These are phyloP conservation scores for Eumaeus atala DNA, from an alignment of 1,140 invertebrate species.

Conservation along the genomic window DNA sequence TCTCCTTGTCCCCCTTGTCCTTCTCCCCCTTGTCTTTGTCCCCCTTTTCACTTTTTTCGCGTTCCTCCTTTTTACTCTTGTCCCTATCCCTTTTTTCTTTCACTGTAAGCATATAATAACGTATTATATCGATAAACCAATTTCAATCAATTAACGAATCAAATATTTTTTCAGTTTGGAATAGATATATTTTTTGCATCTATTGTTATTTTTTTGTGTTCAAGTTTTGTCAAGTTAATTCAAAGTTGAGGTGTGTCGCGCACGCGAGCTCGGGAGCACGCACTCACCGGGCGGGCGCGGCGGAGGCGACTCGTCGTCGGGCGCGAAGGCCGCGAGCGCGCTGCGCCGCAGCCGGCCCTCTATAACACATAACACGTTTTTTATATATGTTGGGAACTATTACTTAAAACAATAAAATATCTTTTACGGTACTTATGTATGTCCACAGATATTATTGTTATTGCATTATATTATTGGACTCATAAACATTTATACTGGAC, in stretches of 20 bases:
- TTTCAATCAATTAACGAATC: background rate
- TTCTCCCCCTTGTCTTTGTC: slow-evolving; percentile 32
- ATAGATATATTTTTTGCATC: too few relatives aligned
- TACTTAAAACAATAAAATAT: too few relatives aligned
- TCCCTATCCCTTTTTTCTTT: slow-evolving; percentile 60
- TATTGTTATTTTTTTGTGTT: too few relatives aligned
- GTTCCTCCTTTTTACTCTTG: slow-evolving; percentile 28
- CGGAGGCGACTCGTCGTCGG: slow-evolving; percentile 42
- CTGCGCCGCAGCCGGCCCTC: slow-evolving; percentile 32
- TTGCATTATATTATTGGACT: too few relatives aligned
- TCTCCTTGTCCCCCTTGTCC: slow-evolving; percentile 85
- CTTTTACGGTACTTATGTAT: too few relatives aligned
- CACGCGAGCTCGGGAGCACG: too few relatives aligned
- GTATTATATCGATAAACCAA: background rate
- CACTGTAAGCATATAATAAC: slow-evolving; percentile 23
- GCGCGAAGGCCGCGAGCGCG: slow-evolving; percentile 50
- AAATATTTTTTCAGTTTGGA: too few relatives aligned
- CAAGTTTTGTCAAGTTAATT: too few relatives aligned
- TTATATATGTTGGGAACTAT: too few relatives aligned
- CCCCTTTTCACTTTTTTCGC: background rate
- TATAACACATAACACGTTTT: slow-evolving; percentile 11
- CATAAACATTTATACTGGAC: too few relatives aligned
- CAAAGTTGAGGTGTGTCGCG: too few relatives aligned
- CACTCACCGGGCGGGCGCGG: slow-evolving; percentile 19
- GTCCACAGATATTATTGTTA: too few relatives aligned